Evolutionary conservation across 2,888 invertebrate species (phyloP), one percentile per base, ranked within the genome.

Genomic region (Orchesella flavescens): DNA sequence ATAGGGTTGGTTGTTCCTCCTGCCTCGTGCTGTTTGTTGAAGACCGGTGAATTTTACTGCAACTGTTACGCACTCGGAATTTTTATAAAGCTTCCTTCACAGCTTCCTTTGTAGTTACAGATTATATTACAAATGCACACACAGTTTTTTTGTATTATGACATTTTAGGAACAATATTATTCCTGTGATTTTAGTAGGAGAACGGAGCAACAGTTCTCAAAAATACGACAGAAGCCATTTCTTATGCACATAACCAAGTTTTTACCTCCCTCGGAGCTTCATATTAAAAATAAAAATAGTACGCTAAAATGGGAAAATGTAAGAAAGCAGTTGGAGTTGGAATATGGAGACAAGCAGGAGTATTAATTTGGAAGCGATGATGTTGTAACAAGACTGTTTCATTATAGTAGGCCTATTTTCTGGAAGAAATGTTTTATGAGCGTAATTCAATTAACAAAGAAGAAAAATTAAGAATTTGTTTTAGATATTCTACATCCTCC

Each of bases 341-440:
- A 19, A 43, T 5, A 66, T n/a, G n/a, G 66, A 3, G 19, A 66
- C 66, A 66, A 43, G 9, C 46, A n/a, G 43, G 66, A 43, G 43
- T 66, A 66, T 66, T 66, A 66, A 66, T 66, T 66, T 66, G n/a
- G 66, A 44, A 43, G 19, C n/a, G 66, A 43, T 59, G 10, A 49
- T 49, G 49, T 49, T n/a, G 61, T 24, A 61, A 61, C 57, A 34
- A 34, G 7, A 3, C 24, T 21, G 59, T 59, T 59, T 12, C 21
- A 59, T 12, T 12, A 63, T 12, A 12, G 7, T 23, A 13, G 9
- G 17, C 19, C n/a, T 19, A n/a, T 13, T 63, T 24, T 15, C n/a
- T 59, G 59, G 15, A 12, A 13, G 23, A 63, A 7, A 13, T 23
- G 13, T 13, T 13, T 23, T n/a, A n/a, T 63, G 19, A 4, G 12